These are phyloP conservation scores for Apteryx mantelli DNA, from an alignment of 2,113 vertebrate species.

Conservation along the genomic window DNA sequence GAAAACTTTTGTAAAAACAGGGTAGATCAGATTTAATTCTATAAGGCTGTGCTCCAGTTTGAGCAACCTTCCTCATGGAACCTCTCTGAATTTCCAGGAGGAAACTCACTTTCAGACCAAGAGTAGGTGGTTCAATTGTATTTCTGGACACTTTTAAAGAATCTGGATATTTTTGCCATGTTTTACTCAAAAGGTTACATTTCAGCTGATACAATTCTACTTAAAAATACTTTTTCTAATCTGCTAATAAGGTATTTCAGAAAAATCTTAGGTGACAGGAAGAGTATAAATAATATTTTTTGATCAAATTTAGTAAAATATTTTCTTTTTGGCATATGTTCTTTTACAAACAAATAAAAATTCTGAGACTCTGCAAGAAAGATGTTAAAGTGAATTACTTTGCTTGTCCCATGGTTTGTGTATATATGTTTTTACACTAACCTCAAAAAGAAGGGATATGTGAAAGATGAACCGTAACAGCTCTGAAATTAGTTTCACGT, in stretches of 20 bases:
- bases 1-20: not conserved
- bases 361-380: not conserved
- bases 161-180: not conserved
- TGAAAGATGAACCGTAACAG: not conserved
- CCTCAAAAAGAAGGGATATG: not conserved
- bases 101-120: not conserved
- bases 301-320: not conserved
- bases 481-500: constrained; percentile 44
- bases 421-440: not conserved
- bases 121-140: not conserved
- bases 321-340: not conserved
- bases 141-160: not conserved
- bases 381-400: not conserved
- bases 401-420: not conserved
- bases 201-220: not conserved
- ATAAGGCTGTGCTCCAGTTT: not conserved
- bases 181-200: not conserved
- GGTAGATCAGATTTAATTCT: not conserved
- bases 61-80: not conserved
- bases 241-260: not conserved
- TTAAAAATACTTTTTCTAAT: not conserved
- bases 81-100: not conserved
- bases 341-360: not conserved
- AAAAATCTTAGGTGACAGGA: not conserved
- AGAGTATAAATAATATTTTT: not conserved